Percentiles rank a stretch among this genome's conserved stretches.
phyloP scores from a whole-genome alignment of 2,888 invertebrate genomes.

The Zygothrica quintamaculata region DNA sequence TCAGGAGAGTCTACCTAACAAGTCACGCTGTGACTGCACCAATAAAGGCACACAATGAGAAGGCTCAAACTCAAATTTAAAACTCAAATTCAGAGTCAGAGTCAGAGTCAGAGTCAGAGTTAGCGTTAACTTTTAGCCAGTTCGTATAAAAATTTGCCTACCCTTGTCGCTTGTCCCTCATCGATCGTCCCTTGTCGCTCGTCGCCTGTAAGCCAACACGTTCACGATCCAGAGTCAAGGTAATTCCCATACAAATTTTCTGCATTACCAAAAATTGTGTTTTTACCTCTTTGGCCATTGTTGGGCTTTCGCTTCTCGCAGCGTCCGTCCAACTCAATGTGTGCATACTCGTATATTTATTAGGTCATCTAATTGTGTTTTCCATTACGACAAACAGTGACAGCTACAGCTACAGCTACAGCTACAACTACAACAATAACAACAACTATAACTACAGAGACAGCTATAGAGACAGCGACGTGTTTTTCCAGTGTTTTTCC shows the following conservation, averaged over 20 bases:
- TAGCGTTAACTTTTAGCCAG: neutral
- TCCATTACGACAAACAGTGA: slow-evolving; percentile 68
- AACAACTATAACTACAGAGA: slow-evolving; percentile 22
- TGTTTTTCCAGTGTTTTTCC: slow-evolving; percentile 73
- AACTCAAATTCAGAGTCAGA: slow-evolving; percentile 23
- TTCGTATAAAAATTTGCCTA: slow-evolving; percentile 46
- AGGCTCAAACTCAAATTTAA: slow-evolving; percentile 31
- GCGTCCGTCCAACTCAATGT: slow-evolving; percentile 18
- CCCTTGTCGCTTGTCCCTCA: too few species aligned
- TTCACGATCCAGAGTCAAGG: slow-evolving; percentile 69
- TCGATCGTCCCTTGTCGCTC: too few species aligned
- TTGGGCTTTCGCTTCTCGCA: slow-evolving; percentile 41
- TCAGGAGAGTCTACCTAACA: slow-evolving; percentile 55
- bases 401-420: slow-evolving; percentile 24
- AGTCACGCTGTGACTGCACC: slow-evolving; percentile 73
- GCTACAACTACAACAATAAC: neutral
- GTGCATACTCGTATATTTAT: slow-evolving; percentile 75
- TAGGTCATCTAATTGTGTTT: slow-evolving; percentile 81
- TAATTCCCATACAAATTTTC: slow-evolving; percentile 75
- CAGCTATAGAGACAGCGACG: slow-evolving; percentile 41
- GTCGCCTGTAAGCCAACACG: slow-evolving; percentile 37
- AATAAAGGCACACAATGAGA: slow-evolving; percentile 63
- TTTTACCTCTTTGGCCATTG: slow-evolving; percentile 45
- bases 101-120: slow-evolving; percentile 7
- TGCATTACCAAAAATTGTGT: slow-evolving; percentile 65